These are phyloP conservation scores for Eupsittula cactorum DNA, from an alignment of 2,113 vertebrate species.

Conservation along the genomic window DNA sequence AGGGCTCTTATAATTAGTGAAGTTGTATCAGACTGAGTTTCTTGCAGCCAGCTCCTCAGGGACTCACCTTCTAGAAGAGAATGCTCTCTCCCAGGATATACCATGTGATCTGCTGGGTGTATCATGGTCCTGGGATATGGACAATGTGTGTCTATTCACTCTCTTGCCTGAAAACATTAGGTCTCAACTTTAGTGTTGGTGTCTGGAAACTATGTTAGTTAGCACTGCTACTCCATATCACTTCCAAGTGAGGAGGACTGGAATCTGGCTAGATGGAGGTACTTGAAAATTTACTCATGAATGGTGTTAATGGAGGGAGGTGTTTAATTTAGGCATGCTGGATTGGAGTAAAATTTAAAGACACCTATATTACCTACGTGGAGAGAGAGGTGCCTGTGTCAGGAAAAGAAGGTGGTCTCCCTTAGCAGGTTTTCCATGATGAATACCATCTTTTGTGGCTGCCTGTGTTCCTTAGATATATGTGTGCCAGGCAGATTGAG, in stretches of 20 bases:
- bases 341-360: not conserved
- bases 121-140: not conserved
- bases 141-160: not conserved
- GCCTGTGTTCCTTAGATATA: not conserved
- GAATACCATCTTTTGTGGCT: not conserved
- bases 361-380: not conserved
- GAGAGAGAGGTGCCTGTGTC: not conserved
- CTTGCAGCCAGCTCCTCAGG: not conserved
- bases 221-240: not conserved
- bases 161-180: not conserved
- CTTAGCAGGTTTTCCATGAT: not conserved
- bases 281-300: not conserved
- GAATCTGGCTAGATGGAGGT: not conserved
- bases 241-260: not conserved
- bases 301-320: not conserved
- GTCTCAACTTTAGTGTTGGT: not conserved
- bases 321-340: not conserved
- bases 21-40: not conserved
- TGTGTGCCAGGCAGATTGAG: not conserved
- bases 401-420: not conserved
- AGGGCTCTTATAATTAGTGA: not conserved
- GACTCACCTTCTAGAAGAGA: not conserved
- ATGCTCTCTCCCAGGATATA: not conserved
- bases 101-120: fast-evolving
- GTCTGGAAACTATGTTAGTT: not conserved